A percentile compares a stretch with the other conserved stretches of the same genome.
Evolutionary conservation across 1,140 invertebrate genomes (phyloP).

Genomic region (Kradibia gibbosae): DNA sequence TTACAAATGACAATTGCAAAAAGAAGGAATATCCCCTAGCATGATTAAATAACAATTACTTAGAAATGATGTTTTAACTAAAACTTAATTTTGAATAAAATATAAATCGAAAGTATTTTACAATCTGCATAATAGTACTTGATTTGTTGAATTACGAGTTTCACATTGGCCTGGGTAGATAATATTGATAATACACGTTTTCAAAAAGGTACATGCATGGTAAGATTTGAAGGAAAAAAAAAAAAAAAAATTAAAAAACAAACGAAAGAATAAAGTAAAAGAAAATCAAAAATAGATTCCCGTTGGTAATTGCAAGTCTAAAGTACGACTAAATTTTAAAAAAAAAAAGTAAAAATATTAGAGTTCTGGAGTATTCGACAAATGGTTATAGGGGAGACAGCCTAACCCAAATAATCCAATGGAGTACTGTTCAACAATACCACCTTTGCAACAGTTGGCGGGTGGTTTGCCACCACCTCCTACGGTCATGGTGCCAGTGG

Average conservation of each 20-base stretch:
- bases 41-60: constrained; percentile 23
- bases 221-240: not conserved
- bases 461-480: constrained; percentile 75
- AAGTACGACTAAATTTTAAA: constrained; percentile 19
- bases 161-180: not conserved
- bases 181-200: not conserved
- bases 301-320: not conserved
- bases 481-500: constrained; percentile 88
- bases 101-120: not conserved
- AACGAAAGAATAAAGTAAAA: not conserved
- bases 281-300: not conserved
- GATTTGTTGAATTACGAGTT: not conserved
- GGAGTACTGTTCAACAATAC: constrained; percentile 91
- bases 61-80: not conserved
- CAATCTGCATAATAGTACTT: not conserved
- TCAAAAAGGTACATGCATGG: constrained; percentile 18
- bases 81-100: constrained; percentile 18
- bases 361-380: constrained; percentile 75
- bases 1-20: not conserved
- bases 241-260: not conserved
- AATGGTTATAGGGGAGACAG: constrained; percentile 73
- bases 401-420: constrained; percentile 92
- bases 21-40: constrained; percentile 25
- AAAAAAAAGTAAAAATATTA: constrained; percentile 26
- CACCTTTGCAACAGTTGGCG: constrained; percentile 83